Base-by-base conservation (phyloP, 2,888 invertebrate genomes). In the Harmothoe impar region DNA sequence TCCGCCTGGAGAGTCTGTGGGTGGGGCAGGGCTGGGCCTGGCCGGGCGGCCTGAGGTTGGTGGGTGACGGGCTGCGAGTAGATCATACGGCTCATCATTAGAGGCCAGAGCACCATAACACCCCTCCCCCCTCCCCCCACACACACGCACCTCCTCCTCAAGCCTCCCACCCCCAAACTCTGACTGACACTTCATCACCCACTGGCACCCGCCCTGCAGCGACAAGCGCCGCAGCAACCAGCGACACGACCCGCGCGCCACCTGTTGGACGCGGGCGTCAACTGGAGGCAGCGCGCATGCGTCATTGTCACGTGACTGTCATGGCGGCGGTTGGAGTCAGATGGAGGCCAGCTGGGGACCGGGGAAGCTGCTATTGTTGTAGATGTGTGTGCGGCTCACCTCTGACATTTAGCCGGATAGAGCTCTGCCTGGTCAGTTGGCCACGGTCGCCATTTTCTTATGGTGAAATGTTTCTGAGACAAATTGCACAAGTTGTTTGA, bases 191-290 rank as follows among this genome's bases (percentile, higher is more conserved):
- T 62, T 62, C 62, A 62, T 62, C 62, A 62, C 62, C 43, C 62
- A 15, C 62, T n/a, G 23, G 62, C 20, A 62, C 72, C 15, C 29
- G 7, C 3, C 29, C 72, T n/a, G 0, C 0, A 23, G 29, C 72
- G 25, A 29, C 29, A 72, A 25, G 72, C 72, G 29, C 72, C 72
- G 62, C 20, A n/a, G 62, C 23, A 62, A n/a, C 72, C 29, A 25
- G 29, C 72, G 72, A 72, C 72, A 72, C 72, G 72, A 72, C 29
- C 31, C 15, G 25, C 72, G n/a, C 72, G 72, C 72, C 72, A 72
- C 72, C 72, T 72, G 72, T 72, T 72, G 72, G 72, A 72, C 72
- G 72, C 31, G 17, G 72, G 72, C 72, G 29, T 72, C 72, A 72
- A 72, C 72, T 29, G 72, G 15, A 72, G n/a, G 25, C 72, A 29